Base-by-base conservation (phyloP, 2,113 vertebrate species). In the Urocolius indicus region DNA sequence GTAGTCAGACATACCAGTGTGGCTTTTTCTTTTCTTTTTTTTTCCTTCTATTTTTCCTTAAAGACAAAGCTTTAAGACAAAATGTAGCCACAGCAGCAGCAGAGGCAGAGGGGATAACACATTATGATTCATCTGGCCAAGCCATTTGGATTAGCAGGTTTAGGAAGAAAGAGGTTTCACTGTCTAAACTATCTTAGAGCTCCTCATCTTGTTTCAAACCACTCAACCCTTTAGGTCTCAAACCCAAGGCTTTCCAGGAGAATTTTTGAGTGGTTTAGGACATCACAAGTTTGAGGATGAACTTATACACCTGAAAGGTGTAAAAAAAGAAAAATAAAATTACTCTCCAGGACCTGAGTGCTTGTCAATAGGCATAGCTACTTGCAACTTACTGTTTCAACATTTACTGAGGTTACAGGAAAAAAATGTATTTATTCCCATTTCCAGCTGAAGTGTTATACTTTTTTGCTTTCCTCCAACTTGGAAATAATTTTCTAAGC, bases 1-100 rank as follows among this genome's bases (percentile, higher is more conserved):
- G 49, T 6, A 87, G 76, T 92, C 94, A 95, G 93, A 93, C 96
- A 94, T 90, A 96, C 94, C 93, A 94, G 52, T 19, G 20, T 38
- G 80, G 72, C 10, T 30, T 68, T 81, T 72, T 65, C 57, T 55
- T 76, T 49, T 69, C 61, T 63, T 63, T 36, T 38, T 59, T 26
- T 72, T 54, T 54, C 30, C n/a, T 36, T 8, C 52, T 54, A 4
- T 69, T 96, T 95, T 84, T 85, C 48, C 85, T 94, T 91, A 66
- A 92, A 73, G 74, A 52, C 49, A 36, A 91, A 92, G 79, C 69
- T 94, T 90, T 54, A 59, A 93, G 68, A 66, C 48, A 55, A 86
- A 90, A 77, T 16, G 77, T 26, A 76, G 88, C 92, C 55, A 62
- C 59, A 79, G 90, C 88, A 93, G 94, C 79, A 85, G 36, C 54